phyloP scores from a whole-genome alignment of 2,888 invertebrate genomes.

The Drosophila meridiana region DNA sequence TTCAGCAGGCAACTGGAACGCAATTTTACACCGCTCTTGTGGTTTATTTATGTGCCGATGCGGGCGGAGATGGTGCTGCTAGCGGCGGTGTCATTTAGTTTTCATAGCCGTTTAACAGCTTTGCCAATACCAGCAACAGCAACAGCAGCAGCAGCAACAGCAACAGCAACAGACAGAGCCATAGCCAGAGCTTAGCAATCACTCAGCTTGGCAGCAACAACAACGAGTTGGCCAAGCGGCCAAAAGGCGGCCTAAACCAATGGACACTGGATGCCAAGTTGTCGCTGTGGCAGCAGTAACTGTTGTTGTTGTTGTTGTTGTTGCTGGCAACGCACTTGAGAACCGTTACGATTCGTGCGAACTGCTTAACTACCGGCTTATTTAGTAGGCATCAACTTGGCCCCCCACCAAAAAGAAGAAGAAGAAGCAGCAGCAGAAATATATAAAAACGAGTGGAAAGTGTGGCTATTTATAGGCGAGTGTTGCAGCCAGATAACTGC shows the following conservation, averaged over 20 bases:
- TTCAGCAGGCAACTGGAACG: conserved; percentile 66
- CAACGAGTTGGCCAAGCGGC: conserved; percentile 58
- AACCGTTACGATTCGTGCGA: conserved; percentile 60
- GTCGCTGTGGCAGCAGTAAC: conserved; percentile 18
- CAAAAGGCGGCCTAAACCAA: conserved; percentile 60
- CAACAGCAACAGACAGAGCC: conserved; percentile 2
- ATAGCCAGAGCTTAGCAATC: conserved; percentile 43
- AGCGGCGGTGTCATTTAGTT: conserved; percentile 57
- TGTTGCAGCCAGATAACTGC: conserved; percentile 27
- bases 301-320: conserved; percentile 10
- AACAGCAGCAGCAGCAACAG: conserved; percentile 30
- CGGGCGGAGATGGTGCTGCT: conserved; percentile 23
- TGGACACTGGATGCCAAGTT: conserved; percentile 44
- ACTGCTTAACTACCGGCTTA: conserved; percentile 48
- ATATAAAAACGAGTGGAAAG: conserved; percentile 33
- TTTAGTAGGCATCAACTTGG: conserved; percentile 21
- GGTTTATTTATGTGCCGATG: conserved; percentile 50
- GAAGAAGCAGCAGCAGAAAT: neutral
- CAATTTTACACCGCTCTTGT: conserved; percentile 54
- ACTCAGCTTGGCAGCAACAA: conserved; percentile 48
- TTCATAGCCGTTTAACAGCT: conserved; percentile 61
- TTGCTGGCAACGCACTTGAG: conserved; percentile 48
- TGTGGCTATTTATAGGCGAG: conserved; percentile 43
- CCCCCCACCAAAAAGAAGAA: neutral
- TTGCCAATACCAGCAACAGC: conserved; percentile 39